phyloP scores from a whole-genome alignment of 2,888 invertebrate genomes.

The Drosophila picticornis region DNA sequence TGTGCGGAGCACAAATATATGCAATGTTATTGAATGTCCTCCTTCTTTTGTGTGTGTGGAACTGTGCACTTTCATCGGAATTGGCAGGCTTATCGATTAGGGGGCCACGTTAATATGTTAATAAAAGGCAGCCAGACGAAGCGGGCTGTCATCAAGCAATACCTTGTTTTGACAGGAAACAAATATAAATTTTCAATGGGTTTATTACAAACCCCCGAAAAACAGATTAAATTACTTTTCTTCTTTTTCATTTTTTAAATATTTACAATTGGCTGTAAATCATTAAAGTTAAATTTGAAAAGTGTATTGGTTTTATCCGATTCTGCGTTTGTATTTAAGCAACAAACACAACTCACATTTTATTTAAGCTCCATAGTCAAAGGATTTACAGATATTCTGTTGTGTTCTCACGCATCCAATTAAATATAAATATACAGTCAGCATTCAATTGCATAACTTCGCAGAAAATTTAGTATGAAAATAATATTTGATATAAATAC shows the following conservation, averaged over 20 bases:
- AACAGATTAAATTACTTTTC: not conserved
- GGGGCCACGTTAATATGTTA: conserved; percentile 3
- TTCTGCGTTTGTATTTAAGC: no score
- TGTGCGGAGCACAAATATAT: conserved; percentile 28
- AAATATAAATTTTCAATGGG: not conserved
- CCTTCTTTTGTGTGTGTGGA: not conserved
- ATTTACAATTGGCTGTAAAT: not conserved
- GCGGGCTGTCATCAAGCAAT: not conserved
- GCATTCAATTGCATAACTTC: no score
- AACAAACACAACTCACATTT: not conserved
- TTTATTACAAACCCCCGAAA: not conserved
- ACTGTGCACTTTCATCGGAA: not conserved
- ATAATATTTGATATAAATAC: no score
- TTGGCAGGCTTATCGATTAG: conserved; percentile 15
- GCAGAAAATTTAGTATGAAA: no score
- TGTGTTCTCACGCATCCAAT: no score
- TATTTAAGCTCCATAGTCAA: not conserved
- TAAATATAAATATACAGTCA: not conserved
- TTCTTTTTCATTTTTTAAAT: not conserved
- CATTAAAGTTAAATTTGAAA: not conserved
- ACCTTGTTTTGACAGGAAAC: not conserved
- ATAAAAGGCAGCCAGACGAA: not conserved
- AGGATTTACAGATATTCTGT: not conserved
- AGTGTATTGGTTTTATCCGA: not conserved
- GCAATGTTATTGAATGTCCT: conserved; percentile 8